Percentiles rank a stretch among this genome's conserved stretches.
Evolutionary conservation across 2,797 vertebrate species (phyloP).

Genomic region (Schizopygopsis pylzovi): DNA sequence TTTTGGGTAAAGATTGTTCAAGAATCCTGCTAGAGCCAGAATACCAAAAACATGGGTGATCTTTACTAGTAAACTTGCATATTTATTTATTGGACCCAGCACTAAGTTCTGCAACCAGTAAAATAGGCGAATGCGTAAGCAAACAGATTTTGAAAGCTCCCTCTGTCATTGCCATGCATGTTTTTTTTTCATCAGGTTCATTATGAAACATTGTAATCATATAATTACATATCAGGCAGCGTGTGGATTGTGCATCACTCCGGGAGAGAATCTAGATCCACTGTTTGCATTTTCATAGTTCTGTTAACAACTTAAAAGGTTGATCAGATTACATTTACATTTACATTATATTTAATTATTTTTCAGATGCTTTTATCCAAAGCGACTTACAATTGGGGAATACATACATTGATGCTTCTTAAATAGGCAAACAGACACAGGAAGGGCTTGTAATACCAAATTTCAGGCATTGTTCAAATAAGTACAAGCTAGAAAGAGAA

Average conservation of each 20-base stretch:
- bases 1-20: neutral
- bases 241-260: constrained; percentile 20
- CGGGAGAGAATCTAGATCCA: constrained; percentile 21
- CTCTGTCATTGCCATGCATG: constrained; percentile 29
- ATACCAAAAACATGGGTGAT: neutral
- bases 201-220: constrained; percentile 51
- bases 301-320: constrained; percentile 25
- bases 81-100: neutral
- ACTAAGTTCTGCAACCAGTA: neutral
- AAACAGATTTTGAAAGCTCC: constrained; percentile 40
- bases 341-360: too few species aligned
- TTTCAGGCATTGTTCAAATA: too few species aligned
- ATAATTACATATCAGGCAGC: constrained; percentile 43
- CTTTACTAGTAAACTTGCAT: constrained; percentile 4
- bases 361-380: too few species aligned
- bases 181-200: constrained; percentile 37
- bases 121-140: neutral
- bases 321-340: constrained; percentile 27
- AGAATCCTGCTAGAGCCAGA: neutral
- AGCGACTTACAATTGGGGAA: too few species aligned
- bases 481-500: too few species aligned
- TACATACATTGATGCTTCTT: too few species aligned
- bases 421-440: too few species aligned
- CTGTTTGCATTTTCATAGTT: constrained; percentile 41
- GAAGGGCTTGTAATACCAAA: too few species aligned